These are phyloP conservation scores for Rhagonycha fulva DNA, from an alignment of 2,888 invertebrate genomes.

Conservation along the genomic window DNA sequence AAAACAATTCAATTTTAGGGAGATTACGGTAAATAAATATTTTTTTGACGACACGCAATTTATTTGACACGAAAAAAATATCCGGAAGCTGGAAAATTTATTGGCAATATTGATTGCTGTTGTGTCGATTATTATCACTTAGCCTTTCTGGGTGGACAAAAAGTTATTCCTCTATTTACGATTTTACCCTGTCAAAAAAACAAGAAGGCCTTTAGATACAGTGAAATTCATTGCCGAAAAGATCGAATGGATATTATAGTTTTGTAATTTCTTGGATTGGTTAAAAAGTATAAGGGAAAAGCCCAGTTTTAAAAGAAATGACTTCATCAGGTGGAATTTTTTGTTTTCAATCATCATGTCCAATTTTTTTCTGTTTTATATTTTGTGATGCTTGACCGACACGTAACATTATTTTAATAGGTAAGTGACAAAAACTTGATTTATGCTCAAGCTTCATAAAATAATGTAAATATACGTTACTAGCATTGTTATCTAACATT, in stretches of 20 bases:
- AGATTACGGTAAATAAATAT: neutral
- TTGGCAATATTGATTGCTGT: neutral
- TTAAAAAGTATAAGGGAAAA: neutral
- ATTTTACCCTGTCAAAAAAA: neutral
- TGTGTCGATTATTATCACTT: neutral
- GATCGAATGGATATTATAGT: neutral
- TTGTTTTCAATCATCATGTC: neutral
- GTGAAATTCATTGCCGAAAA: neutral
- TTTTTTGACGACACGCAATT: neutral
- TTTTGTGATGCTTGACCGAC: neutral
- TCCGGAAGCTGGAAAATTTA: neutral
- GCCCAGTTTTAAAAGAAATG: neutral
- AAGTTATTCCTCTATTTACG: neutral
- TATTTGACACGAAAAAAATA: neutral
- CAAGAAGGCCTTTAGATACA: neutral
- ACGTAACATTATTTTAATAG: neutral
- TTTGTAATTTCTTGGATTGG: neutral
- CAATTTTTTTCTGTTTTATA: neutral
- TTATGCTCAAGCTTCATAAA: neutral
- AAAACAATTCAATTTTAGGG: neutral
- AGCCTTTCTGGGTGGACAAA: neutral
- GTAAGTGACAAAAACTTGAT: neutral
- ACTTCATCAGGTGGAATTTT: neutral
- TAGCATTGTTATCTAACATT: neutral
- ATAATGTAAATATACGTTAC: neutral